A percentile compares a stretch with the other conserved stretches of the same genome.
Conservation (phyloP, 1,140 invertebrate genomes). For the Bombus pyrosoma region DNA sequence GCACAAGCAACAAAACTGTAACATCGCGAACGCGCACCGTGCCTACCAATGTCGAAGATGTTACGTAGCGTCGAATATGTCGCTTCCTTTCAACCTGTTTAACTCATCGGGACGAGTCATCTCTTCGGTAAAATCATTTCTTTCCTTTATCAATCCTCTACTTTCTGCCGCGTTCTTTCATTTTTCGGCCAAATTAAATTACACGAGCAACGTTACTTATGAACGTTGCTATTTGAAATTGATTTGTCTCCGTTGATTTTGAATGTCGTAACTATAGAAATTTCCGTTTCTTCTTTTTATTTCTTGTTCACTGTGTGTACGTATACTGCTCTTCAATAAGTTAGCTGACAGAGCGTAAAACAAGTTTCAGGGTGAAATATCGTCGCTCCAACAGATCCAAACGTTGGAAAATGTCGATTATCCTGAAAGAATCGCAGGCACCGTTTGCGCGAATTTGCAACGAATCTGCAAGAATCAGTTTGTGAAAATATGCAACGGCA, state of each 20-base stretch:
- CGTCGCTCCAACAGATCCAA: conserved; percentile 13
- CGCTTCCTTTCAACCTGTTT: neutral
- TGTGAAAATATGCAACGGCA: neutral
- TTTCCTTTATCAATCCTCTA: too few species aligned
- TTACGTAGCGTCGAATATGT: neutral
- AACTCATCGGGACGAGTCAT: neutral
- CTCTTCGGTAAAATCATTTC: neutral
- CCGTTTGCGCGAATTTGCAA: neutral
- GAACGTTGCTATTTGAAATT: too few species aligned
- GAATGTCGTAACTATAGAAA: too few species aligned
- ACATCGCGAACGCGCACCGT: neutral
- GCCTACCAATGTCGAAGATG: neutral
- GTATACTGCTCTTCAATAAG: too few species aligned
- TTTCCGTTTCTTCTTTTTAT: too few species aligned
- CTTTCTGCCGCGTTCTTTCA: too few species aligned
- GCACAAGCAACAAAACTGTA: neutral
- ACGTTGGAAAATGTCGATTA: conserved; percentile 36
- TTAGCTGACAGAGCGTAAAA: too few species aligned
- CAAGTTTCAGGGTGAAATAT: too few species aligned
- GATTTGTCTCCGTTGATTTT: too few species aligned
- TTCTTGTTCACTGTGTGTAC: too few species aligned
- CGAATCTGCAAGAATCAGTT: neutral
- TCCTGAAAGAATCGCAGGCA: neutral
- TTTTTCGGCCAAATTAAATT: too few species aligned
- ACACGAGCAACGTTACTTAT: too few species aligned